phyloP scores from a whole-genome alignment of 2,888 invertebrate species.

The Luperina nickerlii region DNA sequence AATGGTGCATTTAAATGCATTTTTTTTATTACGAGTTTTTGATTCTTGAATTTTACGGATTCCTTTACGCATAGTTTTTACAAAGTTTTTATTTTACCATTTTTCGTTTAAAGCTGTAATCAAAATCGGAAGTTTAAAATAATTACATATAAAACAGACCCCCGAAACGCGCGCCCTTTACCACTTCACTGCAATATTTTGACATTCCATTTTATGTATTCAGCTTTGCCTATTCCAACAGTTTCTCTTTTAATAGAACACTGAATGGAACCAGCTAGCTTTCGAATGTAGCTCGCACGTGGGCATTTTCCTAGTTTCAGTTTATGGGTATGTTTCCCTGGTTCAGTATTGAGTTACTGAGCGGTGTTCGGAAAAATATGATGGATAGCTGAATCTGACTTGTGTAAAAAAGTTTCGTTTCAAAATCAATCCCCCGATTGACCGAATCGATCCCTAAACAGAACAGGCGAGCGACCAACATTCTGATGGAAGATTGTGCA shows the following conservation, averaged over 20 bases:
- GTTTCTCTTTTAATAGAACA: not conserved
- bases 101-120: too few relatives aligned
- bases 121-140: too few relatives aligned
- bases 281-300: not conserved
- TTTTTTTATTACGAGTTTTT: too few relatives aligned
- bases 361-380: constrained; percentile 14
- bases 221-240: not conserved
- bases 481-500: not conserved
- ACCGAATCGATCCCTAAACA: constrained; percentile 2
- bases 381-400: constrained; percentile 13
- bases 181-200: not conserved
- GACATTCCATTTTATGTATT: not conserved
- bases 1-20: too few relatives aligned
- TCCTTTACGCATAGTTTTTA: too few relatives aligned
- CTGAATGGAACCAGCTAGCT: not conserved
- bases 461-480: constrained; percentile 4
- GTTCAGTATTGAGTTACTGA: constrained; percentile 11
- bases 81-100: too few relatives aligned
- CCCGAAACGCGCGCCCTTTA: too few relatives aligned
- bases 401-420: constrained; percentile 12
- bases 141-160: too few relatives aligned
- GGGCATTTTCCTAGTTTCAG: not conserved
- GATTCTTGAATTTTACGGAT: too few relatives aligned
- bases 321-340: constrained; percentile 6
- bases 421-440: not conserved